Conservation (phyloP, 2,113 vertebrate species). For the Grallaria varia region DNA sequence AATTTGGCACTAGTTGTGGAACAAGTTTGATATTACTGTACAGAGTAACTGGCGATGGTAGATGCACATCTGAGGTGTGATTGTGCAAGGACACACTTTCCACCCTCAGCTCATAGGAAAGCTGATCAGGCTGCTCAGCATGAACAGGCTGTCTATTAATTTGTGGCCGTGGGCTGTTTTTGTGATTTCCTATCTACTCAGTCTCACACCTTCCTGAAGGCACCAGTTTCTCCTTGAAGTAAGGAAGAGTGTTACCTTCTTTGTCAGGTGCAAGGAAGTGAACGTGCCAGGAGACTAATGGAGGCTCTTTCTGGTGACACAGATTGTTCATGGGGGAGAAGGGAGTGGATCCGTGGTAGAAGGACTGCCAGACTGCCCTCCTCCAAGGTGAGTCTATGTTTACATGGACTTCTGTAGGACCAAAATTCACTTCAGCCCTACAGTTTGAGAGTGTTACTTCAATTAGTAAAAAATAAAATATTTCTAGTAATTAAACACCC, state of each 20-base stretch:
- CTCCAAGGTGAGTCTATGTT: fast-evolving
- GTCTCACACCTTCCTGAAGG: background rate
- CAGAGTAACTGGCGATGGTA: background rate
- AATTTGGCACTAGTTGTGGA: background rate
- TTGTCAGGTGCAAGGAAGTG: background rate
- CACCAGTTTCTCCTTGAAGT: background rate
- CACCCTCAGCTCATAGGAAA: background rate
- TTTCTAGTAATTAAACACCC: background rate
- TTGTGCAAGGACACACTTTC: background rate
- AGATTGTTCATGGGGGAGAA: background rate
- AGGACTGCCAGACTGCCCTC: background rate
- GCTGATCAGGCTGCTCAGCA: background rate
- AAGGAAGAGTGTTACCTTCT: background rate
- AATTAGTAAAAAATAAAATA: background rate
- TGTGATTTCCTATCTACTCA: background rate
- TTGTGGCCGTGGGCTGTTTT: background rate
- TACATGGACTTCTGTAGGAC: background rate
- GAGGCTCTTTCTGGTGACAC: background rate
- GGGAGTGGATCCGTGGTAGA: background rate
- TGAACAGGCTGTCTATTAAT: background rate
- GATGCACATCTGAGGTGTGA: background rate
- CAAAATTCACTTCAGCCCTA: background rate
- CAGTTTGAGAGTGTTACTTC: background rate
- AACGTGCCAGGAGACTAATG: background rate
- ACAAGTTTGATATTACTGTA: background rate